Conservation (phyloP, 2,113 vertebrate species). For the Gadus macrocephalus region DNA sequence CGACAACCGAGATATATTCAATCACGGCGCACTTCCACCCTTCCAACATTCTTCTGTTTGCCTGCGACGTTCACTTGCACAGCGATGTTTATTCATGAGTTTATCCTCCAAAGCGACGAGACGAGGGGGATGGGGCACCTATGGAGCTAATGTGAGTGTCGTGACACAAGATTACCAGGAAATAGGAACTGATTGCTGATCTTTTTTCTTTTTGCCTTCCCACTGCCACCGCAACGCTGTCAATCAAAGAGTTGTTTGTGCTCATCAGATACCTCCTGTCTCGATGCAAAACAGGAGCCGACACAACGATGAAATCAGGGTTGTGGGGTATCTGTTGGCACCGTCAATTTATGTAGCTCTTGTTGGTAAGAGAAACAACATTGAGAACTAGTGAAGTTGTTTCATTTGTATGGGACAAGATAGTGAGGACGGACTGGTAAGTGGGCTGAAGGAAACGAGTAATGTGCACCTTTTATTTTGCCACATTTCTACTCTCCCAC, state of each 20-base stretch:
- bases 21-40: conserved; percentile 6
- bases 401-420: too few species aligned
- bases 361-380: too few species aligned
- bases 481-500: too few species aligned
- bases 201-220: conserved; percentile 5
- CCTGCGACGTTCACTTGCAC: too few species aligned
- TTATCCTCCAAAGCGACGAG: conserved; percentile 36
- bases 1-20: too few species aligned
- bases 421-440: too few species aligned
- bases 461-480: too few species aligned
- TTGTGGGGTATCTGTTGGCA: too few species aligned
- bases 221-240: conserved; percentile 50
- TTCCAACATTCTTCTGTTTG: conserved; percentile 36
- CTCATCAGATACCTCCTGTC: conserved; percentile 45
- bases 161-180: conserved; percentile 59
- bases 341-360: too few species aligned
- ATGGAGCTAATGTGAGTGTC: conserved; percentile 51
- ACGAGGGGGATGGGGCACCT: conserved; percentile 50
- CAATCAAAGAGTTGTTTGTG: conserved; percentile 61
- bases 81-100: conserved; percentile 47
- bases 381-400: too few species aligned
- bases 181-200: conserved; percentile 65
- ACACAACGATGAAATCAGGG: too few species aligned
- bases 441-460: too few species aligned
- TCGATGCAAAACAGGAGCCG: conserved; percentile 22